Base-by-base conservation (phyloP, 2,888 invertebrate species). In the Rapana venosa region DNA sequence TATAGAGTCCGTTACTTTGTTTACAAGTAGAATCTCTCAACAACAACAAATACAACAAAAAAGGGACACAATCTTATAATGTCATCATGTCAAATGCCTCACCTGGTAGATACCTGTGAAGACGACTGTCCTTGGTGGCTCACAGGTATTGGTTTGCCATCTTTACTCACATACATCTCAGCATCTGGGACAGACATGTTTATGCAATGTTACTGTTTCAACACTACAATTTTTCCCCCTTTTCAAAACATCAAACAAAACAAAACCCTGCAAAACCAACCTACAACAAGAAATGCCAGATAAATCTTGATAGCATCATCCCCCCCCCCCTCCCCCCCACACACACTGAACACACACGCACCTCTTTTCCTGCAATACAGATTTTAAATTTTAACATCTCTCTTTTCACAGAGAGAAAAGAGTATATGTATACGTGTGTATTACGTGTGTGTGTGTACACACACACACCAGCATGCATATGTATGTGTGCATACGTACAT, bases 181-280 rank as follows among this genome's bases (percentile, higher is more conserved):
- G 87, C 87, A 77, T 87, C 87, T 87, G 77, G 26, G 8, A 87
- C 77, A 79, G 47, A 47, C 47, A 47, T 47, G 2, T 8, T 47
- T 47, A 47, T 47, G 47, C 47, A 47, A 47, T 22, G 66, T 6
- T 6, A 26, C 13, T 2, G 26, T 26, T 26, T 66, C 66, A 66
- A 66, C 13, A 66, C 17, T 66, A 6, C 13, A 11, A 61, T 47
- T 47, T 47, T 47, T 47, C 47, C 47, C 47, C 47, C 8, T 47
- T 66, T 66, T 26, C 66, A 66, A 66, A 66, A 66, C 13, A 47
- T 47, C 47, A 47, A 47, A 47, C 47, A 47, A 47, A 47, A 47
- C 2, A 47, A 47, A n/a, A n/a, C n/a, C n/a, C n/a, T n/a, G n/a
- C 47, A 47, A 47, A 47, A 47, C 2, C 2, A 47, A 47, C 47